Percentiles rank a stretch among this genome's conserved stretches.
Conservation (phyloP, 2,888 invertebrate genomes). For the Cerceris ruficornis region DNA sequence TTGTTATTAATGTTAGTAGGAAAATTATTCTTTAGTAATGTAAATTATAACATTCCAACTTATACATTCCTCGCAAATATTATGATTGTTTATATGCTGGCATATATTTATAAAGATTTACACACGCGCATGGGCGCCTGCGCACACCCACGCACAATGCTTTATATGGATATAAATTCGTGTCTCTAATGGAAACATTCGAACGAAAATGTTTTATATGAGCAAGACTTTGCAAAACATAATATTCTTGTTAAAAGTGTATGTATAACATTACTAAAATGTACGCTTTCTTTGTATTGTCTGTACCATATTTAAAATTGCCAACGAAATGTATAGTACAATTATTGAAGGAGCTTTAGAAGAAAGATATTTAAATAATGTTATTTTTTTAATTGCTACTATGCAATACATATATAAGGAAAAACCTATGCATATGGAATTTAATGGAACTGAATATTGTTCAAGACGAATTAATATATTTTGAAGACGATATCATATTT, state of each 20-base stretch:
- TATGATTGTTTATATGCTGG: constrained; percentile 30
- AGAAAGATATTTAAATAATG: constrained; percentile 15
- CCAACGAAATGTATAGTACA: constrained; percentile 28
- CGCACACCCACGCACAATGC: not conserved
- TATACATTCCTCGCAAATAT: constrained; percentile 44
- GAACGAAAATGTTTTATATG: constrained; percentile 8
- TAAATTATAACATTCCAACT: constrained; percentile 10
- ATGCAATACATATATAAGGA: constrained; percentile 9
- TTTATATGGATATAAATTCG: not conserved
- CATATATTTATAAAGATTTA: constrained; percentile 11
- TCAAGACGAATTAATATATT: constrained; percentile 13
- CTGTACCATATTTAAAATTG: constrained; percentile 20
- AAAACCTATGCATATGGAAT: constrained; percentile 5
- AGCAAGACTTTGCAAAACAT: not conserved
- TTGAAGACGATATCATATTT: constrained; percentile 13
- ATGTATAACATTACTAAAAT: not conserved
- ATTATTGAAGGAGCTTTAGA: constrained; percentile 18
- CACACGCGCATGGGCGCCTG: not conserved
- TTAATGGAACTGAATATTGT: constrained; percentile 8
- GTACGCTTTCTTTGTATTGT: not conserved
- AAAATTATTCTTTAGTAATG: not conserved
- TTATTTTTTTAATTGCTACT: constrained; percentile 33
- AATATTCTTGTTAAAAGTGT: not conserved
- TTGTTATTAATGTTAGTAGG: not conserved
- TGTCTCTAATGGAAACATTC: not conserved